Percentiles rank a stretch among this genome's conserved stretches.
phyloP scores from a whole-genome alignment of 2,888 invertebrate genomes.

The Tinea semifulvella region DNA sequence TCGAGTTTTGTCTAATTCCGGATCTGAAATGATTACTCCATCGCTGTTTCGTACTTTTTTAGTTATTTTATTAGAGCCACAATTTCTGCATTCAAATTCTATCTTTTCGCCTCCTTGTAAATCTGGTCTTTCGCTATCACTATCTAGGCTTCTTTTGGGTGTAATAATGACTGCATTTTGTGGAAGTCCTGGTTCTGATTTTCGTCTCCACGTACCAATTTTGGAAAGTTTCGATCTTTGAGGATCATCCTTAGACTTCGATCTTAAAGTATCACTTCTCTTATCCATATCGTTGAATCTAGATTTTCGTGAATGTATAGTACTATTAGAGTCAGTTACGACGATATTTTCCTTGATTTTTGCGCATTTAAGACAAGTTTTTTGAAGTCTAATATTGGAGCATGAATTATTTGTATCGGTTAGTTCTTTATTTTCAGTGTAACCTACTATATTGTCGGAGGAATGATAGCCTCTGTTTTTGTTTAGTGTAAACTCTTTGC shows the following conservation, averaged over 20 bases:
- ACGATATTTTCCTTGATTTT: slow-evolving; percentile 62
- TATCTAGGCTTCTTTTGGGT: slow-evolving; percentile 43
- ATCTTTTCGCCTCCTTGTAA: slow-evolving; percentile 48
- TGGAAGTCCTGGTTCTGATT: slow-evolving; percentile 75
- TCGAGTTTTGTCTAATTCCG: slow-evolving; percentile 38
- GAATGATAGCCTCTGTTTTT: slow-evolving; percentile 58
- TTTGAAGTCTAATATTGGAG: slow-evolving; percentile 40
- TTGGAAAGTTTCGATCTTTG: slow-evolving; percentile 54
- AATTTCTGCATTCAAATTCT: slow-evolving; percentile 56
- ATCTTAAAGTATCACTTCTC: slow-evolving; percentile 52
- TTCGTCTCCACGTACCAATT: slow-evolving; percentile 75
- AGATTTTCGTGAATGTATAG: slow-evolving; percentile 39
- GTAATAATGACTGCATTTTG: slow-evolving; percentile 42
- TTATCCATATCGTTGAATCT: slow-evolving; percentile 46
- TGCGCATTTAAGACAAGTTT: slow-evolving; percentile 57
- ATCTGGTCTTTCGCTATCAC: slow-evolving; percentile 43
- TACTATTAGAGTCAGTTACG: slow-evolving; percentile 37
- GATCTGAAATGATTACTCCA: slow-evolving; percentile 43
- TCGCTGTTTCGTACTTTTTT: slow-evolving; percentile 36
- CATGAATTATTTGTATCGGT: slow-evolving; percentile 42
- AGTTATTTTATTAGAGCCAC: slow-evolving; percentile 53
- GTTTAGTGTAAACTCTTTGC: slow-evolving; percentile 45
- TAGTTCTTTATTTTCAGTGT: slow-evolving; percentile 39
- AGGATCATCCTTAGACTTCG: slow-evolving; percentile 61
- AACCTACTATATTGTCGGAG: slow-evolving; percentile 53